Conservation (phyloP, 1,140 invertebrate genomes). For the Leptinotarsa lineolata region DNA sequence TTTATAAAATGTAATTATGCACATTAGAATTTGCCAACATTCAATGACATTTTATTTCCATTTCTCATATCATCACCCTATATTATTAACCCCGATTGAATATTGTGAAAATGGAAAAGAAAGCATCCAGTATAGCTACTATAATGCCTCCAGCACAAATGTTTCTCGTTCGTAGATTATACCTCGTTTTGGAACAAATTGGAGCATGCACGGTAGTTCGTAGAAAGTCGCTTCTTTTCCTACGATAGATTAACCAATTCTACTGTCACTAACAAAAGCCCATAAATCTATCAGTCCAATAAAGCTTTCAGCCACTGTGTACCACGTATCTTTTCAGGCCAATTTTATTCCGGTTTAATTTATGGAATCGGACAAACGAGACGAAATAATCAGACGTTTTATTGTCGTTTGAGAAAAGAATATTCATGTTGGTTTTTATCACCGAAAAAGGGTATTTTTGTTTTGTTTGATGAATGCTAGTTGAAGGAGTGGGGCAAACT, state of each 20-base stretch:
- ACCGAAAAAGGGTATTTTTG: too few relatives aligned
- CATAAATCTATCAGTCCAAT: slow-evolving; percentile 8
- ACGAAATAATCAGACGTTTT: slow-evolving; percentile 8
- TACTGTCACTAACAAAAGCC: slow-evolving; percentile 8
- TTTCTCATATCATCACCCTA: too few relatives aligned
- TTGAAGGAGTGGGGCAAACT: too few relatives aligned
- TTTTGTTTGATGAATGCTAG: too few relatives aligned
- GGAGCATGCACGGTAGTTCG: background rate
- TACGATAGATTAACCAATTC: slow-evolving; percentile 8
- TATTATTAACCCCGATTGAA: too few relatives aligned
- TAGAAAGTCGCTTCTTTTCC: slow-evolving; percentile 5
- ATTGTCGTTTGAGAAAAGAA: background rate
- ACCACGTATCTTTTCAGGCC: slow-evolving; percentile 7
- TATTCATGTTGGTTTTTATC: slow-evolving; percentile 1
- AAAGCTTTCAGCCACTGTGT: slow-evolving; percentile 5
- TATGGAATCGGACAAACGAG: slow-evolving; percentile 2
- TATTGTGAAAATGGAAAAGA: background rate
- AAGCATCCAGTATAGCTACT: background rate
- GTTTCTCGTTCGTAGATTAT: background rate
- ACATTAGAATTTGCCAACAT: too few relatives aligned
- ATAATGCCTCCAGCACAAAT: background rate
- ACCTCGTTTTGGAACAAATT: slow-evolving; percentile 6
- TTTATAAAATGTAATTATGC: too few relatives aligned
- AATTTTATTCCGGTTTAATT: slow-evolving; percentile 6
- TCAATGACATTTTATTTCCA: too few relatives aligned